Percentiles rank a stretch among this genome's conserved stretches.
Evolutionary conservation across 2,797 vertebrate genomes (phyloP).

Genomic region (Melopsittacus undulatus): DNA sequence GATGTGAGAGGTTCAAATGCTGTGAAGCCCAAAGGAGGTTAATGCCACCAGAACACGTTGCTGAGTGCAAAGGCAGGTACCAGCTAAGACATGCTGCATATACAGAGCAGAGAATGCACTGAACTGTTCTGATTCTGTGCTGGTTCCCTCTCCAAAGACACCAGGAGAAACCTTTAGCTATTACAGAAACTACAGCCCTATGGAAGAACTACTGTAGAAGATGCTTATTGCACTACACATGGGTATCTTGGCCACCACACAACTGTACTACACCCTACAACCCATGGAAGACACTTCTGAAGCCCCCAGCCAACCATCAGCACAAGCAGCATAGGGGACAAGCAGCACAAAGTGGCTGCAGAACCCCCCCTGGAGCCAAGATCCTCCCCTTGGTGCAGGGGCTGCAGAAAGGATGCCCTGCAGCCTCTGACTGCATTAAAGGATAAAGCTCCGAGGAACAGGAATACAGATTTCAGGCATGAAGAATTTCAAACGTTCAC

Average conservation of each 20-base stretch:
- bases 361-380: not conserved
- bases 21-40: not conserved
- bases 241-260: not conserved
- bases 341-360: not conserved
- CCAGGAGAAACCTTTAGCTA: not conserved
- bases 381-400: not conserved
- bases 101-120: not conserved
- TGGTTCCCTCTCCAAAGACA: not conserved
- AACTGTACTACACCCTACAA: not conserved
- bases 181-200: not conserved
- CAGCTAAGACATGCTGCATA: accelerated
- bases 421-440: not conserved
- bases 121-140: not conserved
- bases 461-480: not conserved
- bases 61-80: not conserved
- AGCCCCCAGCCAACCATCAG: not conserved
- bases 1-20: not conserved
- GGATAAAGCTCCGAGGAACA: not conserved
- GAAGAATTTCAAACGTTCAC: not conserved
- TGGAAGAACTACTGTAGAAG: not conserved
- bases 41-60: not conserved
- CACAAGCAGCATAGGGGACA: not conserved
- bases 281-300: not conserved
- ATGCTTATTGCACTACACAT: not conserved
- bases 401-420: not conserved